Base-by-base conservation (phyloP, 2,113 vertebrate species). In the Sinosuthora webbiana region DNA sequence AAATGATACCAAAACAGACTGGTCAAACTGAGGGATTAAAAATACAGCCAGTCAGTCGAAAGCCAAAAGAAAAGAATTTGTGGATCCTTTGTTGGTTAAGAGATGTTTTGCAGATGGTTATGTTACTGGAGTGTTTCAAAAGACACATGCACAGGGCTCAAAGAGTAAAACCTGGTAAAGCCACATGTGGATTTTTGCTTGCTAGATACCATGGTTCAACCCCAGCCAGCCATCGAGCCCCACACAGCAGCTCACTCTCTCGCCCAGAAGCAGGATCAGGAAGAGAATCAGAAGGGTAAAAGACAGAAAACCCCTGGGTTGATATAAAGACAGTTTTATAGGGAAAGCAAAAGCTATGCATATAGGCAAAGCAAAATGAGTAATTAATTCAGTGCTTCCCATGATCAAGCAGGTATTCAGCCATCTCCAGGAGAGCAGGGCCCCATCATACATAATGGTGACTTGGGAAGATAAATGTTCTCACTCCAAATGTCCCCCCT, bases 181-280 rank as follows among this genome's bases (percentile, higher is more conserved):
- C 4, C 7, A 65, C 37, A 16, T 33, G 10, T 15, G 17, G 3
- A 18, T 31, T 85, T 85, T 81, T 87, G 56, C n/a, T 63, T 63
- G 14, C 31, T 45, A 21, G 27, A 24, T 57, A 11, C 20, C 8
- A 17, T 33, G 19, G 15, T 45, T 65, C n/a, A 53, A 45, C 3
- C 7, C 15, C 33, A 75, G 16, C 20, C 11, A 60, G 15, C 28
- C 23, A n/a, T 10, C 0, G 0, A 60, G n/a, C 5, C 11, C 33
- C 23, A 42, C 4, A 27, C 2, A 57, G 21, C 4, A 11, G 4
- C 11, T 79, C 21, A 14, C 8, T 45, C 10, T 24, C 7, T 50
- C 15, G 11, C 15, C 13, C 33, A 45, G 16, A 27, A 67, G 6
- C 3, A 33, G 15, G 13, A 53, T 14, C 9, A 24, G n/a, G 27